These are phyloP conservation scores for Xylota sylvarum DNA, from an alignment of 2,888 invertebrate genomes.

Conservation along the genomic window DNA sequence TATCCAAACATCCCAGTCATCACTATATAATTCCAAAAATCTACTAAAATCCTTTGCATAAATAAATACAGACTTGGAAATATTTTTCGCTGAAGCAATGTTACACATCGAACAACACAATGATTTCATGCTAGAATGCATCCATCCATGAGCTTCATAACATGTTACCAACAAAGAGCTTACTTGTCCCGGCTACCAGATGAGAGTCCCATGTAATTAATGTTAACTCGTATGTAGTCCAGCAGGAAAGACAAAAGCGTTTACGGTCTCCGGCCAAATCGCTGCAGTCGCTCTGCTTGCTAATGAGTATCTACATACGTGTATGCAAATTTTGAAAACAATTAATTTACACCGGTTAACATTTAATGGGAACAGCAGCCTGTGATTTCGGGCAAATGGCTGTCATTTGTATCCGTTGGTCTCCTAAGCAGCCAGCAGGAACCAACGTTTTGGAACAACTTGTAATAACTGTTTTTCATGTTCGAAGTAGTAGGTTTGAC, in stretches of 20 bases:
- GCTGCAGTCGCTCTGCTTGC: constrained; percentile 59
- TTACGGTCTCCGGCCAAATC: constrained; percentile 52
- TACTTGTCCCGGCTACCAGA: constrained; percentile 21
- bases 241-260: constrained; percentile 55
- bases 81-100: constrained; percentile 37
- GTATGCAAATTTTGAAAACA: constrained; percentile 72
- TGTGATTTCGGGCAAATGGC: constrained; percentile 68
- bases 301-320: constrained; percentile 59
- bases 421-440: constrained; percentile 24
- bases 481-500: constrained; percentile 19
- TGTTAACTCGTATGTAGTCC: constrained; percentile 44
- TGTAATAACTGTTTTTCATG: constrained; percentile 39
- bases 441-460: constrained; percentile 39
- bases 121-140: constrained; percentile 59
- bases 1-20: neutral
- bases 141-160: constrained; percentile 41
- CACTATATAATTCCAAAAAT: constrained; percentile 26
- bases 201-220: constrained; percentile 55
- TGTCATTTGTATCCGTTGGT: constrained; percentile 50
- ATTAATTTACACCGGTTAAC: constrained; percentile 72
- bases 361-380: constrained; percentile 64
- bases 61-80: constrained; percentile 22
- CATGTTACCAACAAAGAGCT: constrained; percentile 36
- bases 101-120: constrained; percentile 63
- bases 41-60: constrained; percentile 13